These are phyloP conservation scores for Ctenopoma multispine DNA, from an alignment of 2,797 vertebrate genomes.

Conservation along the genomic window DNA sequence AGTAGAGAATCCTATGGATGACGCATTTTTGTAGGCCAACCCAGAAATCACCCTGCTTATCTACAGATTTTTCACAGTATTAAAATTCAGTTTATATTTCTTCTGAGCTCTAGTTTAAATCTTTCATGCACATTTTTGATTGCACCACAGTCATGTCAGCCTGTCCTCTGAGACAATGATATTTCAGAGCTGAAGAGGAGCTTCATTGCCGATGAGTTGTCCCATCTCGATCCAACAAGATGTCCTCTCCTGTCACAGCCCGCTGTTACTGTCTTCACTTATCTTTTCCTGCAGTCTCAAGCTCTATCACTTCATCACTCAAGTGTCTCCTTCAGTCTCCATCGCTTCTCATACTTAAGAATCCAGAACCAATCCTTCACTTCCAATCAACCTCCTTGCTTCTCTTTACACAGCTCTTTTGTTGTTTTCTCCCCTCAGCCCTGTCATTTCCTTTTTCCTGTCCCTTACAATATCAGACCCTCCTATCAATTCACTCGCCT, in stretches of 20 bases:
- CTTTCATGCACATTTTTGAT: background rate
- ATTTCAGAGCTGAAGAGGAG: conserved; percentile 21
- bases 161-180: conserved; percentile 27
- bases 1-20: no score
- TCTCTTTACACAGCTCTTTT: conserved; percentile 7
- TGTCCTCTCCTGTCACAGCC: conserved; percentile 18
- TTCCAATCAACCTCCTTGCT: background rate
- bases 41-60: no score
- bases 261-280: conserved; percentile 11
- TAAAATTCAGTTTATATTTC: background rate
- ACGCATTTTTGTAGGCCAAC: no score
- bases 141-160: conserved; percentile 8
- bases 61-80: background rate
- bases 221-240: conserved; percentile 29
- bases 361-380: conserved; percentile 10
- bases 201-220: conserved; percentile 21
- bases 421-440: background rate
- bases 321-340: conserved; percentile 23
- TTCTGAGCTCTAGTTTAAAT: background rate
- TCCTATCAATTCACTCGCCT: conserved; percentile 11
- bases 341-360: conserved; percentile 13
- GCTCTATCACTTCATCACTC: conserved; percentile 33
- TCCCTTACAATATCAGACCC: conserved; percentile 8
- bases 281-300: conserved; percentile 19
- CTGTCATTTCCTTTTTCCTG: conserved; percentile 16